phyloP scores from a whole-genome alignment of 1,140 invertebrate species.

The Ooceraea biroi region DNA sequence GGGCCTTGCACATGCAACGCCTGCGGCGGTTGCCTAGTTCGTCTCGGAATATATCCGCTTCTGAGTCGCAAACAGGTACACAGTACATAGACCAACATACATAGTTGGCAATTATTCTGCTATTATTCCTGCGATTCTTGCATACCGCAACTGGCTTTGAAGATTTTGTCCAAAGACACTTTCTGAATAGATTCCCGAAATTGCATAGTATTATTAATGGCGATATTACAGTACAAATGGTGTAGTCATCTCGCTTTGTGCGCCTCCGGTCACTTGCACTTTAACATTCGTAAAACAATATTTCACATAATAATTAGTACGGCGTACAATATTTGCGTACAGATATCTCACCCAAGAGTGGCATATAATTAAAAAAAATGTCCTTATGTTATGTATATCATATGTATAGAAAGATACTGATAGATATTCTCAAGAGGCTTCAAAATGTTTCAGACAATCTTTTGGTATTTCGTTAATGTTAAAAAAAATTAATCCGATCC shows the following conservation, averaged over 20 bases:
- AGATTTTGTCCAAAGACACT: constrained; percentile 18
- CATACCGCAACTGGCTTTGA: neutral
- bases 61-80: constrained; percentile 31
- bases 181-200: constrained; percentile 6
- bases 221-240: neutral
- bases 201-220: too few relatives aligned
- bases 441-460: neutral
- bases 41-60: constrained; percentile 32
- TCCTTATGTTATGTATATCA: too few relatives aligned
- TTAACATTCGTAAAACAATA: neutral
- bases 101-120: constrained; percentile 41
- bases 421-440: neutral
- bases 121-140: constrained; percentile 41
- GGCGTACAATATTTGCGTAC: neutral
- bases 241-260: neutral
- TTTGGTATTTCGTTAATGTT: neutral
- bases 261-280: neutral
- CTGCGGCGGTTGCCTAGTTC: constrained; percentile 46
- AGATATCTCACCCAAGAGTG: neutral
- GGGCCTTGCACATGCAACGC: constrained; percentile 39
- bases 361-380: too few relatives aligned
- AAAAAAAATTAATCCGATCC: neutral
- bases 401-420: too few relatives aligned
- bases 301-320: neutral
- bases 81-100: constrained; percentile 15